Conservation (phyloP, 2,888 invertebrate genomes). For the Rhingia rostrata region DNA sequence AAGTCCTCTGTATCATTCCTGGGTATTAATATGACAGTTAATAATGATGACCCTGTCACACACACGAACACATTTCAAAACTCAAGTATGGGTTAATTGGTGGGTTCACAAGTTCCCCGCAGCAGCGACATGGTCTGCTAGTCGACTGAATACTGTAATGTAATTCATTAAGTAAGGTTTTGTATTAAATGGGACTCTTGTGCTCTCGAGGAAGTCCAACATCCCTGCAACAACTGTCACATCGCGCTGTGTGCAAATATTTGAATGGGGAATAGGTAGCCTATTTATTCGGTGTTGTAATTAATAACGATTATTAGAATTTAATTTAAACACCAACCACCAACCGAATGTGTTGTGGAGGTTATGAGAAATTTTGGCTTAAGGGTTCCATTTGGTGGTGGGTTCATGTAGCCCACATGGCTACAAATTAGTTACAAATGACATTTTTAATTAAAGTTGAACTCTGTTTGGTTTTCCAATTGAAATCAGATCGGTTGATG, state of each 20-base stretch:
- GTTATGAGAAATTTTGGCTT: conserved; percentile 14
- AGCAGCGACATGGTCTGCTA: no score
- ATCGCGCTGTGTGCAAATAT: conserved; percentile 35
- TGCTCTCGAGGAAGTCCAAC: neutral
- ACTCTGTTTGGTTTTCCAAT: no score
- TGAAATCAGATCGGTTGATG: no score
- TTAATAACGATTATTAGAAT: conserved; percentile 48
- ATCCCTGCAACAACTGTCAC: neutral
- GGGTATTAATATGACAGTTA: conserved; percentile 2
- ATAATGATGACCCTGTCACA: conserved; percentile 29
- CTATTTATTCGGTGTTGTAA: conserved; percentile 47
- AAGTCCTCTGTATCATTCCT: neutral
- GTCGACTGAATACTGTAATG: neutral
- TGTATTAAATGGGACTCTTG: neutral
- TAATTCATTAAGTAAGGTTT: neutral
- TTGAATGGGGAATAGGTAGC: conserved; percentile 31
- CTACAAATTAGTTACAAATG: no score
- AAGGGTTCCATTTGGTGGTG: neutral
- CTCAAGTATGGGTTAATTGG: no score
- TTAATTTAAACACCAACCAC: conserved; percentile 29
- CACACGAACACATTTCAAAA: no score
- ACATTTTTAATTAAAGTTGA: no score
- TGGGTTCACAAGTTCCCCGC: no score
- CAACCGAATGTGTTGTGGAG: neutral
- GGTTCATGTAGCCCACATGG: no score